These are phyloP conservation scores for Scaptomyza pallida DNA, from an alignment of 1,140 invertebrate species.

Conservation along the genomic window DNA sequence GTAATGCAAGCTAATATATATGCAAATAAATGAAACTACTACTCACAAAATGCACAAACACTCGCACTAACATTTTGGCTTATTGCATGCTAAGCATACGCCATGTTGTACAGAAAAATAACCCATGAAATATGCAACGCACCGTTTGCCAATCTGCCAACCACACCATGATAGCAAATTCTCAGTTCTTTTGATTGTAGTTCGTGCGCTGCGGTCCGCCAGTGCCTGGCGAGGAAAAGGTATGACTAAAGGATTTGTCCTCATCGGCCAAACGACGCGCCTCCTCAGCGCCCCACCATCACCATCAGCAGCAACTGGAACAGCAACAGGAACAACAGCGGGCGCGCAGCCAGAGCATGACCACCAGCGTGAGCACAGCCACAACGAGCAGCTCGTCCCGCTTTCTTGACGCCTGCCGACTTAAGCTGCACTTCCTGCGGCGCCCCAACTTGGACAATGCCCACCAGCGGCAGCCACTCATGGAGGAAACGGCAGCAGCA, in stretches of 20 bases:
- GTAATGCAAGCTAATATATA: conserved; percentile 60
- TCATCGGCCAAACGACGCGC: conserved; percentile 72
- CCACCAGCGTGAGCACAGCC: conserved; percentile 3
- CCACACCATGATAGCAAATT: conserved; percentile 82
- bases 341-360: conserved; percentile 61
- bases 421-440: conserved; percentile 72
- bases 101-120: conserved; percentile 14
- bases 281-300: conserved; percentile 63
- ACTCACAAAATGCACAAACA: too few species aligned
- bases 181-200: conserved; percentile 84
- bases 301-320: conserved; percentile 50
- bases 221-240: conserved; percentile 83
- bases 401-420: conserved; percentile 63
- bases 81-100: conserved; percentile 21
- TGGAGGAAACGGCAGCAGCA: conserved; percentile 60
- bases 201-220: conserved; percentile 83
- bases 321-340: conserved; percentile 41
- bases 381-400: conserved; percentile 31
- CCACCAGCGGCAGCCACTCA: conserved; percentile 74
- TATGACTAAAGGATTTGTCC: conserved; percentile 84
- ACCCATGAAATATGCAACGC: conserved; percentile 51
- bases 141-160: conserved; percentile 78
- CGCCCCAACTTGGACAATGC: conserved; percentile 72
- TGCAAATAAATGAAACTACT: conserved; percentile 25
- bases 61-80: conserved; percentile 12